Conservation (phyloP, 2,797 vertebrate species). For the Salmo trutta region DNA sequence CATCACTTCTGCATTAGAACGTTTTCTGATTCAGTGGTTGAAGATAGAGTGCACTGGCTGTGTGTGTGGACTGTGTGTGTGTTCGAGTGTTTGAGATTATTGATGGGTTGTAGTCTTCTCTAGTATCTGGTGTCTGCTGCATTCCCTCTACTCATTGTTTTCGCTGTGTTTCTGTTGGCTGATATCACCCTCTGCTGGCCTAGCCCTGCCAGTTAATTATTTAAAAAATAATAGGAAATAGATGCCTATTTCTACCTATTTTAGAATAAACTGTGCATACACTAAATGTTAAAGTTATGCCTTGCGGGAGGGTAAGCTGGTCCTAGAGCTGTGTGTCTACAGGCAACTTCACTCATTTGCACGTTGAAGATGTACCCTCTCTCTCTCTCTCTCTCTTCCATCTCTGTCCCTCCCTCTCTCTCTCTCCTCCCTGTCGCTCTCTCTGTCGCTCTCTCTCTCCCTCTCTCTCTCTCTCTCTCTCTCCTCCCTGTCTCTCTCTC, state of each 20-base stretch:
- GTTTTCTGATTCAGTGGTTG: neutral
- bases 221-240: too few relatives aligned
- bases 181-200: slow-evolving; percentile 41
- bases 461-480: neutral
- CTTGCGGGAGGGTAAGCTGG: neutral
- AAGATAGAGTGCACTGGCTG: neutral
- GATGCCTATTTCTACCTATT: too few relatives aligned
- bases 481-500: too few relatives aligned
- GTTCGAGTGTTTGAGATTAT: neutral
- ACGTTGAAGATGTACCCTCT: slow-evolving; percentile 6
- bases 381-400: neutral
- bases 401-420: slow-evolving; percentile 12
- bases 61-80: slow-evolving; percentile 11
- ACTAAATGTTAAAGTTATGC: slow-evolving; percentile 44
- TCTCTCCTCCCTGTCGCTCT: slow-evolving; percentile 12
- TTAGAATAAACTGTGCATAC: too few relatives aligned
- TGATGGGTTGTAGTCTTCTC: neutral
- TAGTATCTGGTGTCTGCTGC: slow-evolving; percentile 11
- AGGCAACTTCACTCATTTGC: slow-evolving; percentile 18
- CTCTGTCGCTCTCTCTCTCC: too few relatives aligned
- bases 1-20: neutral
- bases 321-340: slow-evolving; percentile 12
- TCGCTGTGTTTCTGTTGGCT: neutral
- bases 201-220: neutral
- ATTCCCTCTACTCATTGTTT: neutral